A percentile compares a stretch with the other conserved stretches of the same genome.
phyloP scores from a whole-genome alignment of 2,797 vertebrate species.

The Sebastes oblongus region DNA sequence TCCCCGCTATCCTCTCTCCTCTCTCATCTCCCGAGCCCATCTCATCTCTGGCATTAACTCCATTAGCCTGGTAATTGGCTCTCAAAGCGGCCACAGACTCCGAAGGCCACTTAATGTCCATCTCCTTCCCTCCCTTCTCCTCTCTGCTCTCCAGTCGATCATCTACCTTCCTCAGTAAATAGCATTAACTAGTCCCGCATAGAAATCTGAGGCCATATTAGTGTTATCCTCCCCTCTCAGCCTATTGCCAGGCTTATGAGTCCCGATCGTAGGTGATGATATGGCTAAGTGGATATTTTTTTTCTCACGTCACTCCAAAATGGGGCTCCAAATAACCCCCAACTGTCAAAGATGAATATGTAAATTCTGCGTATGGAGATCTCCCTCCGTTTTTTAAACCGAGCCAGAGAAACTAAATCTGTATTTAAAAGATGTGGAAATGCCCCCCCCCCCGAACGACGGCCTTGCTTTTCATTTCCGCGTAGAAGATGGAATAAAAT shows the following conservation, averaged over 20 bases:
- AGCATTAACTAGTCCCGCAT: slow-evolving; percentile 80
- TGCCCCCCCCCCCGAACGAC: slow-evolving; percentile 5
- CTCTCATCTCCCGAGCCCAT: slow-evolving; percentile 68
- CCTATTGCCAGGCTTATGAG: slow-evolving; percentile 80
- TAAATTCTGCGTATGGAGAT: slow-evolving; percentile 82
- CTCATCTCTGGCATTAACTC: slow-evolving; percentile 82
- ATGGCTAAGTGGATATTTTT: slow-evolving; percentile 84
- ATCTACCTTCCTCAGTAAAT: slow-evolving; percentile 84
- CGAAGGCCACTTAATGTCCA: slow-evolving; percentile 76
- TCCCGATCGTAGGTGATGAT: slow-evolving; percentile 78
- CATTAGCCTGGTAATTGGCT: slow-evolving; percentile 83
- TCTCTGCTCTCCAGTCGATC: slow-evolving; percentile 72
- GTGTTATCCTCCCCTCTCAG: slow-evolving; percentile 84
- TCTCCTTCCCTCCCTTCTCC: slow-evolving; percentile 59
- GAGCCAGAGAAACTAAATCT: slow-evolving; percentile 78
- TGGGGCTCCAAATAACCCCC: slow-evolving; percentile 74
- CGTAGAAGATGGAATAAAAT: slow-evolving; percentile 56
- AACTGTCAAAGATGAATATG: slow-evolving; percentile 84
- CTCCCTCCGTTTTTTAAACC: slow-evolving; percentile 68
- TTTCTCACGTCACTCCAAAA: slow-evolving; percentile 77
- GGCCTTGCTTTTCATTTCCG: slow-evolving; percentile 63
- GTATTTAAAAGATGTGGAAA: slow-evolving; percentile 74
- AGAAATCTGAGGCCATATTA: slow-evolving; percentile 82
- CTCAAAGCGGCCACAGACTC: slow-evolving; percentile 70
- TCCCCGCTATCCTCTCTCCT: slow-evolving; percentile 34